Conservation (phyloP, 2,797 vertebrate genomes). For the Hydrocynus forskahlii region DNA sequence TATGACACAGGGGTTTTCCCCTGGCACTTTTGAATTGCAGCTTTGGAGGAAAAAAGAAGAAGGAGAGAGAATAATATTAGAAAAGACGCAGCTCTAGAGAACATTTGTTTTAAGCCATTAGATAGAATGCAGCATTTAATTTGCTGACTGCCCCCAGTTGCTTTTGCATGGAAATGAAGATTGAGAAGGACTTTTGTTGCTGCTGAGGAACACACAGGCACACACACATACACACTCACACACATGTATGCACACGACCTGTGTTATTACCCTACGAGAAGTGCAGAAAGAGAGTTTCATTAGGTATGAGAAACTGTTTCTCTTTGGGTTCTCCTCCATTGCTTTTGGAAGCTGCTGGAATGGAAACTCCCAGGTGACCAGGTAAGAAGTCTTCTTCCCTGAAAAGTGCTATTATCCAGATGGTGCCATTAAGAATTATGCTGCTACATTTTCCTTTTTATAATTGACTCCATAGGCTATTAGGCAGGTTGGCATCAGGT, state of each 20-base stretch:
- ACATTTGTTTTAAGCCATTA: constrained; percentile 66
- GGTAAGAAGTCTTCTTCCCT: constrained; percentile 80
- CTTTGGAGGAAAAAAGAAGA: constrained; percentile 40
- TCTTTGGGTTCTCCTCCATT: constrained; percentile 74
- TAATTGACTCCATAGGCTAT: constrained; percentile 89
- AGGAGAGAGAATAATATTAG: constrained; percentile 53
- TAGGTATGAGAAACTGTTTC: constrained; percentile 78
- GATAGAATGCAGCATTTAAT: constrained; percentile 65
- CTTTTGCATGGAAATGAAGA: constrained; percentile 61
- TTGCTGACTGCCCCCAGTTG: constrained; percentile 61
- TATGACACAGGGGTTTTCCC: constrained; percentile 49
- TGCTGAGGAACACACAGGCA: constrained; percentile 25
- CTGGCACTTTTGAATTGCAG: constrained; percentile 42
- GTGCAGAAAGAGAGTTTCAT: constrained; percentile 64
- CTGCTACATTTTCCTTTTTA: constrained; percentile 82
- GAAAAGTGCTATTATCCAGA: constrained; percentile 85
- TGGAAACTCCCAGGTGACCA: constrained; percentile 79
- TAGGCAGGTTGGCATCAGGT: constrained; percentile 85
- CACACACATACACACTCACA: constrained; percentile 23
- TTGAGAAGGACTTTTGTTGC: constrained; percentile 55
- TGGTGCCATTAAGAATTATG: constrained; percentile 85
- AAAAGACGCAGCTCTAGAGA: constrained; percentile 58
- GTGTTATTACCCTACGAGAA: constrained; percentile 29
- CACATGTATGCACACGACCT: constrained; percentile 18
- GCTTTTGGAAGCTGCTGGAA: constrained; percentile 73